These are phyloP conservation scores for Nymphalis io DNA, from an alignment of 1,140 invertebrate genomes.

Conservation along the genomic window DNA sequence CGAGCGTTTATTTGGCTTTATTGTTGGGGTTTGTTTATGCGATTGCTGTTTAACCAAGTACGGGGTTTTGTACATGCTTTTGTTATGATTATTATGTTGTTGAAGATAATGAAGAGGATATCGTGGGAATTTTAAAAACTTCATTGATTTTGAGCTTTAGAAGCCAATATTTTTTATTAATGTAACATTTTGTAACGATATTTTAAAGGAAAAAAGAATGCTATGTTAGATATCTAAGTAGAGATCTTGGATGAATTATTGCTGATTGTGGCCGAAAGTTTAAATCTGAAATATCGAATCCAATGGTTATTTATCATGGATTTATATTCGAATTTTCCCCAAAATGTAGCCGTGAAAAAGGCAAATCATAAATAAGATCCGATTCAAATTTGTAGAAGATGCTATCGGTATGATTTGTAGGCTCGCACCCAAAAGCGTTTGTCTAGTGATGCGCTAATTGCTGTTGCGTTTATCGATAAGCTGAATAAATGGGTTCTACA, in stretches of 20 bases:
- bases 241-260: constrained; percentile 12
- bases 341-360: constrained; percentile 80
- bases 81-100: constrained; percentile 79
- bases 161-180: not conserved
- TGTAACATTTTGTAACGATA: not conserved
- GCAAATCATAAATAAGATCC: constrained; percentile 81
- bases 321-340: constrained; percentile 77
- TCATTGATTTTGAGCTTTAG: constrained; percentile 9
- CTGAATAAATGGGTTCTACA: constrained; percentile 33
- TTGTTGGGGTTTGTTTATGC: constrained; percentile 81
- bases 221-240: not conserved
- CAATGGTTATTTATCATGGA: constrained; percentile 74
- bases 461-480: constrained; percentile 67
- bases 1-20: constrained; percentile 80
- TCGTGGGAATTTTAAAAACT: constrained; percentile 52
- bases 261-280: constrained; percentile 49
- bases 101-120: constrained; percentile 66
- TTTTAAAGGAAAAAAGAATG: not conserved
- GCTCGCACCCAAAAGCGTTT: constrained; percentile 76
- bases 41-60: constrained; percentile 80
- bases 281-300: constrained; percentile 60
- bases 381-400: constrained; percentile 82
- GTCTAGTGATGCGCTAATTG: constrained; percentile 78
- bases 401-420: constrained; percentile 81
- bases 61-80: constrained; percentile 75